phyloP scores from a whole-genome alignment of 2,113 vertebrate genomes.

The Oryzias woworae region DNA sequence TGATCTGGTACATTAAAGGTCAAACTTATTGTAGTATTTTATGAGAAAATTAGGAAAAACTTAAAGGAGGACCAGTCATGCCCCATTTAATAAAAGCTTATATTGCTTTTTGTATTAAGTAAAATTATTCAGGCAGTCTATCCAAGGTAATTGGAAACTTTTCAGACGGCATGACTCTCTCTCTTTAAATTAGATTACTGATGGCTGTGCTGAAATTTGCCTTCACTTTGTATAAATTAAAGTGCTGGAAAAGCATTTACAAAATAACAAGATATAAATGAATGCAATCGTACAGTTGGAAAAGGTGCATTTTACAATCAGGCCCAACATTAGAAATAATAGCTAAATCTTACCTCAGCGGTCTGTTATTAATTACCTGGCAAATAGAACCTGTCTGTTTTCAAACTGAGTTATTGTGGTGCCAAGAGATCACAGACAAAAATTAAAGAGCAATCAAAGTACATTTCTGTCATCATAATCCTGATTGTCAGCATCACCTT shows the following conservation, averaged over 20 bases:
- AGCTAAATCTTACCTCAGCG: slow-evolving; percentile 65
- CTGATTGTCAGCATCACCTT: slow-evolving; percentile 84
- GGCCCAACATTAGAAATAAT: slow-evolving; percentile 78
- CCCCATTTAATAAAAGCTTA: slow-evolving; percentile 57
- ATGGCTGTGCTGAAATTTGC: slow-evolving; percentile 63
- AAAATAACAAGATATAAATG: slow-evolving; percentile 82
- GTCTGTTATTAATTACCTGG: slow-evolving; percentile 78
- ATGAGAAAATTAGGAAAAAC: slow-evolving; percentile 40
- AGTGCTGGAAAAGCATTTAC: slow-evolving; percentile 73
- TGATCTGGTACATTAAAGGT: slow-evolving; percentile 46
- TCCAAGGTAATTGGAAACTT: slow-evolving; percentile 64
- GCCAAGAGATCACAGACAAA: slow-evolving; percentile 73
- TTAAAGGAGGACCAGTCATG: slow-evolving; percentile 39
- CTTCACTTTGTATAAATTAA: slow-evolving; percentile 75
- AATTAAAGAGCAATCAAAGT: slow-evolving; percentile 88
- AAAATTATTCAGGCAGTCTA: slow-evolving; percentile 66
- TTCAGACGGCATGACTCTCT: slow-evolving; percentile 57
- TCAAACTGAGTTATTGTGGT: slow-evolving; percentile 64
- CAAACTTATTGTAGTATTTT: slow-evolving; percentile 29
- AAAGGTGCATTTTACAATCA: slow-evolving; percentile 79
- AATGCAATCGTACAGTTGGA: slow-evolving; percentile 74
- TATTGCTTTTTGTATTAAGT: slow-evolving; percentile 55
- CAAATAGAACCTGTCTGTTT: slow-evolving; percentile 77
- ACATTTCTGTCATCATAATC: slow-evolving; percentile 88
- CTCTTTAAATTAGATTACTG: slow-evolving; percentile 71